phyloP scores from a whole-genome alignment of 2,888 invertebrate genomes.

The Itoplectis maculator region DNA sequence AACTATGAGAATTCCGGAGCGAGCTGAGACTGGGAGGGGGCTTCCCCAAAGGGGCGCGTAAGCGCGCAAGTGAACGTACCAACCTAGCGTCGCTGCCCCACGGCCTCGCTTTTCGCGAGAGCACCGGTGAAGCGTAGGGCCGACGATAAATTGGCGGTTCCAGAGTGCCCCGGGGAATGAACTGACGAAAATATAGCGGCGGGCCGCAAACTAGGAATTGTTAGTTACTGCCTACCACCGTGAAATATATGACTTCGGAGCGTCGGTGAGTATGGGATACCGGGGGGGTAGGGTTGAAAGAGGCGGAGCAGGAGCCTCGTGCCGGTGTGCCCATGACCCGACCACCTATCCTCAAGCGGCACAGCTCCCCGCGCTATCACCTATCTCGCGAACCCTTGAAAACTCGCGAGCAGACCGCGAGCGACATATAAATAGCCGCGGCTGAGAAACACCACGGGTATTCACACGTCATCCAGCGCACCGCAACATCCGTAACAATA shows the following conservation, averaged over 20 bases:
- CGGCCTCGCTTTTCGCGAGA: constrained; percentile 23
- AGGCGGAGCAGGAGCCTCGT: constrained; percentile 30
- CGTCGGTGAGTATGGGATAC: constrained; percentile 57
- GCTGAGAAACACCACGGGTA: constrained; percentile 4
- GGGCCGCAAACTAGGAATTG: constrained; percentile 82
- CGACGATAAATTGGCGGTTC: constrained; percentile 81
- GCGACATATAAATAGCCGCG: constrained; percentile 43
- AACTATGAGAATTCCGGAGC: constrained; percentile 37
- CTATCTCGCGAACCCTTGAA: constrained; percentile 51
- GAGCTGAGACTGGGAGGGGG: constrained; percentile 19
- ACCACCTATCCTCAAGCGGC: constrained; percentile 61
- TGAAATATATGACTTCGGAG: constrained; percentile 80
- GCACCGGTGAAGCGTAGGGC: constrained; percentile 67
- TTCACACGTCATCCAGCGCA: constrained; percentile 10
- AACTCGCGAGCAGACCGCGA: constrained; percentile 46
- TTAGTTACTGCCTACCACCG: constrained; percentile 80
- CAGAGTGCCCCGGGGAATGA: constrained; percentile 79
- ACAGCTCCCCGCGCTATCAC: constrained; percentile 40
- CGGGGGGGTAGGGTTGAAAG: constrained; percentile 20
- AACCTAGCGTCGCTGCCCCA: constrained; percentile 23
- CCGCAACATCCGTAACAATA: constrained; percentile 34
- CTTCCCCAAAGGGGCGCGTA: constrained; percentile 29
- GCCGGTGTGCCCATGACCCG: constrained; percentile 13
- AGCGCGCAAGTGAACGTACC: constrained; percentile 42
- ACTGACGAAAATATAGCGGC: constrained; percentile 83